Conservation (phyloP, 2,888 invertebrate genomes). For the Agrenia bidenticulata region DNA sequence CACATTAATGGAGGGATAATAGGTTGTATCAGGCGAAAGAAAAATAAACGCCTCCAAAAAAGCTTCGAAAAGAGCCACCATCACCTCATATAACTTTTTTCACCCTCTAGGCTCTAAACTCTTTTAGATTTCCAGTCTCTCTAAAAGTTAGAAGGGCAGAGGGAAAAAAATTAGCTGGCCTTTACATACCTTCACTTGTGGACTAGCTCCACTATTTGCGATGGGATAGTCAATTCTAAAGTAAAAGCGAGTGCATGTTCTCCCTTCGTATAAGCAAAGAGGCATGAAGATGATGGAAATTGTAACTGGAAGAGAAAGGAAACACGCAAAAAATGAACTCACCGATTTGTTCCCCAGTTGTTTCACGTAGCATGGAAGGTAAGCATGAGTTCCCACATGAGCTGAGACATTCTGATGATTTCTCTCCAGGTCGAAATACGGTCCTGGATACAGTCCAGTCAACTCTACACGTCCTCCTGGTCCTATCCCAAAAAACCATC, state of each 20-base stretch:
- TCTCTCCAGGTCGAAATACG: conserved; percentile 78
- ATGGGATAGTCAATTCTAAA: too few species aligned
- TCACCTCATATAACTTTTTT: too few species aligned
- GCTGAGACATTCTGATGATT: conserved; percentile 81
- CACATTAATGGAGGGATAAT: conserved; percentile 29
- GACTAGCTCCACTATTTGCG: too few species aligned
- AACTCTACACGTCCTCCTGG: conserved; percentile 56
- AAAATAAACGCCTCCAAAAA: conserved; percentile 9
- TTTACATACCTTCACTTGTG: too few species aligned
- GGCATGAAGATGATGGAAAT: not conserved
- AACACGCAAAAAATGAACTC: conserved; percentile 53
- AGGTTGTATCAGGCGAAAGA: not conserved
- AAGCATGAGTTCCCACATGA: conserved; percentile 86
- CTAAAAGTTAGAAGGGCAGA: too few species aligned
- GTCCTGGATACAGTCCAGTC: conserved; percentile 77
- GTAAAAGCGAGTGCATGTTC: too few species aligned
- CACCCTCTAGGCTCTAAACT: too few species aligned
- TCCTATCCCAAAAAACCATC: conserved; percentile 27
- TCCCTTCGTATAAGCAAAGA: too few species aligned
- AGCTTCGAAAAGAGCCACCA: too few species aligned
- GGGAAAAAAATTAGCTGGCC: too few species aligned
- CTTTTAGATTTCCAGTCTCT: too few species aligned
- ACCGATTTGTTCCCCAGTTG: conserved; percentile 88
- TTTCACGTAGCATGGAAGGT: conserved; percentile 75
- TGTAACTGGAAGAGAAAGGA: conserved; percentile 7